A percentile compares a stretch with the other conserved stretches of the same genome.
Evolutionary conservation across 53 echinoderm and acorn worm species (phyloP).

Genomic region (Arbacia lixula): DNA sequence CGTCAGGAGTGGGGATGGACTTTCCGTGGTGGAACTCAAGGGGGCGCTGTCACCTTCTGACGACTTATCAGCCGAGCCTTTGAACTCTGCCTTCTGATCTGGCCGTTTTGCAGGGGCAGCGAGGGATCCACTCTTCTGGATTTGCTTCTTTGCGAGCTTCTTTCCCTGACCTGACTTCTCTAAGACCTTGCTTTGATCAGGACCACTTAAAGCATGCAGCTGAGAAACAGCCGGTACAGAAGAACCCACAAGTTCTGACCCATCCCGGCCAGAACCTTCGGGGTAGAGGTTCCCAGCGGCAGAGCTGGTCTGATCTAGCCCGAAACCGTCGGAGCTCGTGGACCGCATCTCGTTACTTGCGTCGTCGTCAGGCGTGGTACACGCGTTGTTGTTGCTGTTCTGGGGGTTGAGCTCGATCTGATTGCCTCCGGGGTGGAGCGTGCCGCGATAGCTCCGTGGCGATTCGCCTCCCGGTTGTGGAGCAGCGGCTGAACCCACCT

Average conservation of each 20-base stretch:
- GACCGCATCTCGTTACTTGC: slow-evolving; percentile 5
- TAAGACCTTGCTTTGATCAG: too few species aligned
- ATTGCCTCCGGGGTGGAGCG: slow-evolving; percentile 1
- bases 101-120: not conserved
- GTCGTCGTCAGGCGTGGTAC: slow-evolving; percentile 15
- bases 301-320: not conserved
- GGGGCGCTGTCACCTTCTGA: not conserved
- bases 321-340: not conserved
- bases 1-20: not conserved
- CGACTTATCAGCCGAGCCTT: not conserved
- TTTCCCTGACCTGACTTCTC: not conserved
- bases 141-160: slow-evolving; percentile 3
- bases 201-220: too few species aligned
- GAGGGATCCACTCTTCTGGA: too few species aligned
- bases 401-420: slow-evolving; percentile 3
- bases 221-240: too few species aligned
- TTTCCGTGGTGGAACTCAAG: not conserved
- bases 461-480: not conserved
- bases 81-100: slow-evolving; percentile 29
- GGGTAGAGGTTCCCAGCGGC: not conserved
- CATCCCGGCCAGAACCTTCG: too few species aligned
- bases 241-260: too few species aligned
- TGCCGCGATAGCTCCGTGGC: not conserved
- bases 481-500: not conserved
- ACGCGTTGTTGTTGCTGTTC: slow-evolving; percentile 17